Evolutionary conservation across 2,888 invertebrate species (phyloP).

Genomic region (Podabrus alpinus): DNA sequence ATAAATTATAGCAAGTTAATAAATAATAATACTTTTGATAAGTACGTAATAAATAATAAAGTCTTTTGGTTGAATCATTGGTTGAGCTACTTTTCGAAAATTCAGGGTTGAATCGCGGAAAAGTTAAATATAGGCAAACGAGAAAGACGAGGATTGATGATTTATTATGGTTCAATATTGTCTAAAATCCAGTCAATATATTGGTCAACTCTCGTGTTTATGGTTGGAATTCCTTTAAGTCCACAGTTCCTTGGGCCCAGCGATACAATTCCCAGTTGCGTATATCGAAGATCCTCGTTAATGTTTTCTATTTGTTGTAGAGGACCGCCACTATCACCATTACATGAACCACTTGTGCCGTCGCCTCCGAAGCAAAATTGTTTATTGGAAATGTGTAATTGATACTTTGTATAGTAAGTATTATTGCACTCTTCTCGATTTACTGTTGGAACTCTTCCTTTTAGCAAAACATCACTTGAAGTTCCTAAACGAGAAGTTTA

Average conservation of each 20-base stretch:
- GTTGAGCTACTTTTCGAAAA: too few relatives aligned
- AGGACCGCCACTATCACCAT: constrained; percentile 73
- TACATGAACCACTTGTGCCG: constrained; percentile 62
- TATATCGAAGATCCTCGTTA: constrained; percentile 47
- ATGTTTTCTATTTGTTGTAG: constrained; percentile 43
- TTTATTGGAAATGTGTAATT: constrained; percentile 39
- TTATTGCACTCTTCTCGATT: neutral
- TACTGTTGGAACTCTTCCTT: neutral
- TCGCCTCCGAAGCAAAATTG: constrained; percentile 69
- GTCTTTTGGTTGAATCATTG: too few relatives aligned
- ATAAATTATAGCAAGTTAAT: too few relatives aligned
- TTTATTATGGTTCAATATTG: constrained; percentile 44
- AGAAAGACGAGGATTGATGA: too few relatives aligned
- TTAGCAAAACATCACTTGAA: neutral
- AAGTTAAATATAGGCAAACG: too few relatives aligned
- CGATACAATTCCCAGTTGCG: constrained; percentile 62
- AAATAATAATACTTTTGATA: too few relatives aligned
- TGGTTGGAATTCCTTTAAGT: constrained; percentile 63
- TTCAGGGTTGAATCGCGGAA: too few relatives aligned
- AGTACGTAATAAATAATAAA: too few relatives aligned
- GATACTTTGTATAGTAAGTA: constrained; percentile 39
- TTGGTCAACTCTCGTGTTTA: constrained; percentile 66
- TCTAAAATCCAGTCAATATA: constrained; percentile 68
- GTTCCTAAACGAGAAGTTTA: neutral
- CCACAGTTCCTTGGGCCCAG: constrained; percentile 54